Percentiles rank a stretch among this genome's conserved stretches.
Conservation (phyloP, 2,797 vertebrate genomes). For the Micromesistius poutassou region DNA sequence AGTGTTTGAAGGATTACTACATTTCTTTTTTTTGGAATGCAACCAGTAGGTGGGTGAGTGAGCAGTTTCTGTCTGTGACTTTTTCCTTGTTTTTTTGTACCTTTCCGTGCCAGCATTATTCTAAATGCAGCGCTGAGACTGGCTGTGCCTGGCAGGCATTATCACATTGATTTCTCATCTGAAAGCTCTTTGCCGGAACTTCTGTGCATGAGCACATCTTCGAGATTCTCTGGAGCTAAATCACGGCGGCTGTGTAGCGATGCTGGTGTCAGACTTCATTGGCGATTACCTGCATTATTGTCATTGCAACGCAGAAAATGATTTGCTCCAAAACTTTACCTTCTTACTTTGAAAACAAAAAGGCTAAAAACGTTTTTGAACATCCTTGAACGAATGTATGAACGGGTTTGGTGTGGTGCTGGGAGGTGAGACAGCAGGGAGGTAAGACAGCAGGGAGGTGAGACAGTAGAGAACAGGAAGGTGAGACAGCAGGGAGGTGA, state of each 20-base stretch:
- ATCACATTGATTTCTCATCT: neutral
- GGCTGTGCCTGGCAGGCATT: slow-evolving; percentile 2
- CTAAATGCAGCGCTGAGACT: neutral
- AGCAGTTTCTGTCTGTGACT: neutral
- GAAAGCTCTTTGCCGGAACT: neutral
- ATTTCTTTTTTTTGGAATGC: neutral
- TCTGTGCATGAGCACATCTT: neutral
- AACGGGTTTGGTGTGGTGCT: too few relatives aligned
- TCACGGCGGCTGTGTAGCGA: neutral
- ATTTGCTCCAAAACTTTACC: neutral
- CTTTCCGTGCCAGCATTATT: neutral
- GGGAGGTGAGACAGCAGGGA: too few relatives aligned
- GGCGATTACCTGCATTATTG: neutral
- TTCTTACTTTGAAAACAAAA: neutral
- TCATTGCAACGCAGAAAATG: neutral
- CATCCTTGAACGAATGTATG: neutral
- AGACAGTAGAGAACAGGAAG: too few relatives aligned
- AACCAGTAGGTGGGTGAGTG: neutral
- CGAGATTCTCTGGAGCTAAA: neutral
- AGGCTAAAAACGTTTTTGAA: neutral
- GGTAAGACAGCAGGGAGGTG: too few relatives aligned
- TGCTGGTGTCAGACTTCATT: neutral
- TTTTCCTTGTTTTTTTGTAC: neutral
- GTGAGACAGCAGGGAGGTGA: too few relatives aligned
- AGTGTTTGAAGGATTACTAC: neutral